phyloP scores from a whole-genome alignment of 1,140 invertebrate genomes.

The Vanessa tameamea region DNA sequence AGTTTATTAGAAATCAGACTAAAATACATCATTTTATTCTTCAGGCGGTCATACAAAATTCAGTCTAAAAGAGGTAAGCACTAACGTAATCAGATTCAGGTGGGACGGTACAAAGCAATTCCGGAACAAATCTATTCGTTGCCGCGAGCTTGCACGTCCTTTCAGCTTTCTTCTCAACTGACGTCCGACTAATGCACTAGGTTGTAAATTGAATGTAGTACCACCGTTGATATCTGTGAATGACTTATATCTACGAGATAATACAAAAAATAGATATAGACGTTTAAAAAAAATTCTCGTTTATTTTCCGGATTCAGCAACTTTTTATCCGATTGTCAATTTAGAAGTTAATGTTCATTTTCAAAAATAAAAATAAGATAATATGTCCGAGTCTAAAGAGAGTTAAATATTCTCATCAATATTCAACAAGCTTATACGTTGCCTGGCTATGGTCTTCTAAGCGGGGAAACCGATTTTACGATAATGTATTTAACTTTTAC shows the following conservation, averaged over 20 bases:
- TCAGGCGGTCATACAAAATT: slow-evolving; percentile 15
- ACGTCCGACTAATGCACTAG: slow-evolving; percentile 17
- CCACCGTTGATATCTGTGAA: not conserved
- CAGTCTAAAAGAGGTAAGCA: slow-evolving; percentile 15
- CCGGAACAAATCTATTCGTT: slow-evolving; percentile 18
- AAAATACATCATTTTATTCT: not conserved
- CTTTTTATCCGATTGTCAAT: too few species aligned
- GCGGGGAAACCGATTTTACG: too few species aligned
- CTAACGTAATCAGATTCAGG: slow-evolving; percentile 25
- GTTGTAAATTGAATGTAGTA: not conserved
- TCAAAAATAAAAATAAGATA: too few species aligned
- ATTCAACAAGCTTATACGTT: too few species aligned
- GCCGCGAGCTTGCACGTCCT: slow-evolving; percentile 1
- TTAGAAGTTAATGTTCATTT: too few species aligned
- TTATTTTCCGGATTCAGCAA: too few species aligned
- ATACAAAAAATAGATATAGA: too few species aligned
- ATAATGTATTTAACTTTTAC: too few species aligned
- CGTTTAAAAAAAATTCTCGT: too few species aligned
- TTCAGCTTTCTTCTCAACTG: slow-evolving; percentile 19
- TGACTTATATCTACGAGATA: not conserved
- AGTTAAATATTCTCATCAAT: too few species aligned
- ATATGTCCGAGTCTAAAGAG: too few species aligned
- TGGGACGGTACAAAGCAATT: slow-evolving; percentile 19
- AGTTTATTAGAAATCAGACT: not conserved
- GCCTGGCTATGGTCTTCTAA: too few species aligned